These are phyloP conservation scores for Diplazon laetatorius DNA, from an alignment of 2,888 invertebrate species.

Conservation along the genomic window DNA sequence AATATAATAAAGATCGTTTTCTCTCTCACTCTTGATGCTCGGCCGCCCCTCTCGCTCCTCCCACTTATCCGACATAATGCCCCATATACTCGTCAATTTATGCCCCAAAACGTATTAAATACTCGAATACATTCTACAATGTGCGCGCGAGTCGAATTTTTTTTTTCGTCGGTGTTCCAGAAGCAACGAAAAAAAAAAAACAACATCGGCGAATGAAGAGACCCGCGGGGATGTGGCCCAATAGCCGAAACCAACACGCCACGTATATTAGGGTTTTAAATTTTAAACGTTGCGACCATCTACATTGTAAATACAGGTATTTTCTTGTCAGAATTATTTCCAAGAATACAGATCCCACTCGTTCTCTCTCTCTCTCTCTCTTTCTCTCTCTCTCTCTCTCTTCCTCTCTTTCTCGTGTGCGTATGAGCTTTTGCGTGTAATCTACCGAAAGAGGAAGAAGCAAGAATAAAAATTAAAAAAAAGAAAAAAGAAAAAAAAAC, in stretches of 20 bases:
- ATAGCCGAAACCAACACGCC: conserved; percentile 57
- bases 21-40: too few species aligned
- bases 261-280: conserved; percentile 78
- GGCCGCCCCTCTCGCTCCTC: conserved; percentile 64
- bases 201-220: conserved; percentile 50
- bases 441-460: conserved; percentile 37
- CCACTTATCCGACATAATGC: conserved; percentile 75
- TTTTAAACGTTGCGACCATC: conserved; percentile 77
- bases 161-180: conserved; percentile 55
- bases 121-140: conserved; percentile 70
- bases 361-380: too few species aligned
- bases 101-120: conserved; percentile 81
- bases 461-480: too few species aligned
- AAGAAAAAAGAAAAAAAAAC: too few species aligned
- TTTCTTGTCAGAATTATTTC: conserved; percentile 73
- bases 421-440: conserved; percentile 52
- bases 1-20: too few species aligned
- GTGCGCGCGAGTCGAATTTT: conserved; percentile 61
- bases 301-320: conserved; percentile 79
- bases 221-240: conserved; percentile 41
- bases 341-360: conserved; percentile 75
- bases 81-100: conserved; percentile 81
- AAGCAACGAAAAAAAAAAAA: conserved; percentile 34
- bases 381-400: too few species aligned
- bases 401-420: too few species aligned